Conservation (phyloP, 2,888 invertebrate species). For the Acronicta leporina region DNA sequence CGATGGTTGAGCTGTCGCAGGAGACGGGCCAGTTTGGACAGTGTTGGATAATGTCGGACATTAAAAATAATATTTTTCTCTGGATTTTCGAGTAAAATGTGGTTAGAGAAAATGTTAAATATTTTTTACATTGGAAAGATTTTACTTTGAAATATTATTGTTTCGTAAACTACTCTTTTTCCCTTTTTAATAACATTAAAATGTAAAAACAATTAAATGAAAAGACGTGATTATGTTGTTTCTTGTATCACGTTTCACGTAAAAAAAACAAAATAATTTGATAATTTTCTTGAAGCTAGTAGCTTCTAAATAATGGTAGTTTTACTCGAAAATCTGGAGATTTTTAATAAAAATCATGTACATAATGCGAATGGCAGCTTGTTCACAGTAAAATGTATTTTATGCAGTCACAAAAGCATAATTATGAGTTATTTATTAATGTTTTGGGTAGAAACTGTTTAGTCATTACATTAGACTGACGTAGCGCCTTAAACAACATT, state of each 20-base stretch:
- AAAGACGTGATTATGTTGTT: too few species aligned
- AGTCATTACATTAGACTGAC: constrained; percentile 85
- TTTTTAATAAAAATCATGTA: constrained; percentile 46
- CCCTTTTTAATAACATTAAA: too few species aligned
- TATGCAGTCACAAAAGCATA: constrained; percentile 62
- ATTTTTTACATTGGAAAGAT: neutral
- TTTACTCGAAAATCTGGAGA: constrained; percentile 29
- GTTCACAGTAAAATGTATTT: constrained; percentile 56
- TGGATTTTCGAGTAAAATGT: constrained; percentile 28
- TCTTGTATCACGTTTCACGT: too few species aligned
- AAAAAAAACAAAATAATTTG: too few species aligned
- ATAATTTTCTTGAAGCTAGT: too few species aligned
- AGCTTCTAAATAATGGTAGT: too few species aligned
- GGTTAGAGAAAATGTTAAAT: neutral
- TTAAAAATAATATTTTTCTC: constrained; percentile 19
- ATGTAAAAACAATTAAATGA: too few species aligned
- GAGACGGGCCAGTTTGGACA: constrained; percentile 49
- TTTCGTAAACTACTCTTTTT: too few species aligned
- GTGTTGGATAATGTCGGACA: constrained; percentile 30
- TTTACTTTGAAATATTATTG: too few species aligned
- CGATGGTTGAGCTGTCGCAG: constrained; percentile 56
- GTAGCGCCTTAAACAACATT: constrained; percentile 73
- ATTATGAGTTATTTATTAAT: constrained; percentile 61
- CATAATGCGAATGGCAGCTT: constrained; percentile 59
- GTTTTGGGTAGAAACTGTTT: constrained; percentile 66